Evolutionary conservation across 2,797 vertebrate species (phyloP), one percentile per base, ranked within the genome.

Genomic region (Lithobates pipiens): DNA sequence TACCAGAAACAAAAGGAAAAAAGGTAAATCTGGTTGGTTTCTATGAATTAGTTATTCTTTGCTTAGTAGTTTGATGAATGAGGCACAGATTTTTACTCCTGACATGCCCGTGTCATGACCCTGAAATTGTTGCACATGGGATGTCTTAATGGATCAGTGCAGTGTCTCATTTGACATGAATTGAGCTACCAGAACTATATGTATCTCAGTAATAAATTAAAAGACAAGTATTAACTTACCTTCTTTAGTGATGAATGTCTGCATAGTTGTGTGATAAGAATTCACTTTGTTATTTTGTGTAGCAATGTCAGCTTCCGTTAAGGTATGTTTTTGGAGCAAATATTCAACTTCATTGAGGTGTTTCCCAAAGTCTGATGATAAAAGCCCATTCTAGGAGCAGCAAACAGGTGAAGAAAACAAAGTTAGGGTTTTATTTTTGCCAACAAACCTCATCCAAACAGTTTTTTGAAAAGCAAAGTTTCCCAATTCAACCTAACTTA

Each of bases 301-400:
- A 5, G 95, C 94, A 11, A 99, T 96, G 92, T 99, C 98, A 0
- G 96, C 95, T 89, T 99, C 98, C 88, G 97, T 88, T 89, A 99
- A 88, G 50, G 93, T 93, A 72, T 99, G 98, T 89, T 97, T 98
- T 93, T 99, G 97, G 23, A 99, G 90, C 88, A 99, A 91, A 91
- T 99, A 97, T 80, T 99, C 98, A 0, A 96, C 98, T 88, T 99
- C 98, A 90, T 98, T 76, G 90, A 99, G 90, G 91, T 99, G 98
- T 91, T 99, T 99, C 77, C 98, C 98, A 21, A 95, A 95, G 90
- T 99, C 97, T 0, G 95, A 94, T 5, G 97, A 99, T 69, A 94
- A 82, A 79, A 99, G 93, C 4, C 95, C 96, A 76, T 92, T 95
- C 98, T 99, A 86, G 1, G 32, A 82, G 87, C 67, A 78, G 32